Evolutionary conservation across 37 sponge, comb jelly and placozoan species (phyloP), one percentile per base, ranked within the genome.

Genomic region (Ephydatia muelleri): DNA sequence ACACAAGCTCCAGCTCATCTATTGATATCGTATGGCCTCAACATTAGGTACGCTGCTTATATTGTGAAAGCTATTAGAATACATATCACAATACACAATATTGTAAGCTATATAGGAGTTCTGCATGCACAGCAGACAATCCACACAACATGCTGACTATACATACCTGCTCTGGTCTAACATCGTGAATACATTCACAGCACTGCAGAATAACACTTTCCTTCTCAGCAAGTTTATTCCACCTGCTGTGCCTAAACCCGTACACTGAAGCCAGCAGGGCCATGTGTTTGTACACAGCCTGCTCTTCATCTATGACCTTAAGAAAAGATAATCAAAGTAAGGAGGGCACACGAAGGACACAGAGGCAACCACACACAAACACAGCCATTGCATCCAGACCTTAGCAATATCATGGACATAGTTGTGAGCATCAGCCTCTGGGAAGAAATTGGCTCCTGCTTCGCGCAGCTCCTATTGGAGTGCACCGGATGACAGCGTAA

Each of bases 401-500:
- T 93, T 94, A 5, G 31, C 38, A 16, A 79, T 77, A 5, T 88
- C 73, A 72, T 83, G 75, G 72, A 83, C 88, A 81, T 86, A 94
- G 12, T 86, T 88, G 73, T 88, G 80, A 27, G 89, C 89, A 80
- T 94, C 91, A 36, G 64, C 73, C 8, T 86, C 82, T 57, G 95
- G 95, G 77, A 88, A 88, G 70, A 94, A 82, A 72, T 94, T 79
- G 34, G 80, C 77, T 5, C 95, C 95, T 70, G 71, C 75, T 21
- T 72, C 79, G 31, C 38, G 37, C 36, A 94, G 80, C 21, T 75
- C 74, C 88, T 88, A 39, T 27, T 82, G 49, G 26, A 71, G 70
- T n/a, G 84, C 78, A 30, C n/a, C n/a, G n/a, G n/a, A n/a, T n/a
- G n/a, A n/a, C n/a, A n/a, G n/a, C n/a, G n/a, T n/a, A n/a, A n/a